Percentiles rank a stretch among this genome's conserved stretches.
Evolutionary conservation across 2,113 vertebrate species (phyloP).

Genomic region (Albula glossodonta): DNA sequence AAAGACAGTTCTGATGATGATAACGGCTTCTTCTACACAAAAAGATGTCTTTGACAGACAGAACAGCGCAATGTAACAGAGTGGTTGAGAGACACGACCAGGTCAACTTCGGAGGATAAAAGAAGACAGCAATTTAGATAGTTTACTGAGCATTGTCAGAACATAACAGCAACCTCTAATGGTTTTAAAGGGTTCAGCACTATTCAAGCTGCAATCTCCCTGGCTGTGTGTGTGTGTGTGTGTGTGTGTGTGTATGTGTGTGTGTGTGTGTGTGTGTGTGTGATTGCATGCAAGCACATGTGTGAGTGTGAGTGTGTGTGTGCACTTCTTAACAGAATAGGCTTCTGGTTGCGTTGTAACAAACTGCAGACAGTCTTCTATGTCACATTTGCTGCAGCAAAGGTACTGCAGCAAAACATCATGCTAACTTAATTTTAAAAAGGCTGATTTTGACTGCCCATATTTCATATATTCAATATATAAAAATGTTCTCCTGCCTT

Average conservation of each 20-base stretch:
- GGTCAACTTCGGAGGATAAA: slow-evolving; percentile 59
- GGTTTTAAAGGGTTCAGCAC: slow-evolving; percentile 74
- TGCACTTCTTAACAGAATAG: too few relatives aligned
- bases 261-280: not conserved
- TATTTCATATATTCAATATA: not conserved
- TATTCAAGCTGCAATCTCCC: slow-evolving; percentile 49
- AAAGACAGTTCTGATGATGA: slow-evolving; percentile 85
- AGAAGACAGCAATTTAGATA: slow-evolving; percentile 75
- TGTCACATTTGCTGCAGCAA: not conserved
- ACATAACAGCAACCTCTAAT: slow-evolving; percentile 63
- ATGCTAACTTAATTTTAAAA: not conserved
- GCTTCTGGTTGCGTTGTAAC: not conserved
- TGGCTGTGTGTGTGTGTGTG: slow-evolving; percentile 41
- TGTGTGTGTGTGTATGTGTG: not conserved
- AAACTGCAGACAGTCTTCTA: not conserved
- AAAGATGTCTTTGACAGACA: slow-evolving; percentile 68
- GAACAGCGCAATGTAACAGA: slow-evolving; percentile 29
- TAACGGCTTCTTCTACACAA: slow-evolving; percentile 73
- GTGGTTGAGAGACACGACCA: slow-evolving; percentile 35
- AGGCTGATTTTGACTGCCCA: slow-evolving; percentile 1
- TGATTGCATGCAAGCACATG: not conserved
- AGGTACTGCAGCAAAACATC: not conserved
- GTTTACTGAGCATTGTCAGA: slow-evolving; percentile 76
- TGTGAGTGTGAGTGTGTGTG: not conserved
- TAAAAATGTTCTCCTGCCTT: not conserved